These are phyloP conservation scores for Dicyrtomina minuta DNA, from an alignment of 2,888 invertebrate genomes.

Conservation along the genomic window DNA sequence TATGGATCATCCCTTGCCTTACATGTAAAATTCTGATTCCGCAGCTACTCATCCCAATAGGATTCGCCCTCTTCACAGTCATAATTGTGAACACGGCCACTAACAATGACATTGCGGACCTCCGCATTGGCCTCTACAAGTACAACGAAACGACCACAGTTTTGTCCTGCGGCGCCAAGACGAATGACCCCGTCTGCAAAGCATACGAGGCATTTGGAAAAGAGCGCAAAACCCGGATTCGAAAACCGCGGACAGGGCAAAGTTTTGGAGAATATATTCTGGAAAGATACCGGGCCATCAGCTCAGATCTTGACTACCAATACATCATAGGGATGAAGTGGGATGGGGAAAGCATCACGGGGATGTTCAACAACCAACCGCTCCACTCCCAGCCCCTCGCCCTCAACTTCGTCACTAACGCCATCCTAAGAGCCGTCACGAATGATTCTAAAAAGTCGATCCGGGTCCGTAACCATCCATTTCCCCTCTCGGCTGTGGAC, in stretches of 20 bases:
- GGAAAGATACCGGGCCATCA: constrained; percentile 53
- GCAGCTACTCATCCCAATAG: constrained; percentile 70
- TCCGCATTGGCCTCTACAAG: too few species aligned
- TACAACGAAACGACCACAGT: constrained; percentile 1
- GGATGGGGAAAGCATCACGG: constrained; percentile 57
- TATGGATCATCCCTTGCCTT: too few species aligned
- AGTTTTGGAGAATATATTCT: not conserved
- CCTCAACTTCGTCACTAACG: constrained; percentile 65
- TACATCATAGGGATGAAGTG: constrained; percentile 55
- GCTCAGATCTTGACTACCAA: constrained; percentile 57
- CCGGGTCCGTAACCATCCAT: constrained; percentile 65
- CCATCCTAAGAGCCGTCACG: constrained; percentile 61
- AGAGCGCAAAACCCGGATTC: not conserved
- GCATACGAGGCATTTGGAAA: constrained; percentile 3
- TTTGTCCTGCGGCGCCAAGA: not conserved
- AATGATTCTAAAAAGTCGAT: constrained; percentile 56
- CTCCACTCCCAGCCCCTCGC: constrained; percentile 72
- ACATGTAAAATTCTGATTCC: too few species aligned
- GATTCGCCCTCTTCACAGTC: constrained; percentile 66
- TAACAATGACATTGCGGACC: too few species aligned
- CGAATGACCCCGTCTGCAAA: not conserved
- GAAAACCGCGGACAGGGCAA: too few species aligned
- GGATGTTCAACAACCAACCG: too few species aligned
- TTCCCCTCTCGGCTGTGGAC: constrained; percentile 66
- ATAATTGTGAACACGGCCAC: constrained; percentile 62